Conservation (phyloP, 2,888 invertebrate genomes). For the Calameuta pallipes region DNA sequence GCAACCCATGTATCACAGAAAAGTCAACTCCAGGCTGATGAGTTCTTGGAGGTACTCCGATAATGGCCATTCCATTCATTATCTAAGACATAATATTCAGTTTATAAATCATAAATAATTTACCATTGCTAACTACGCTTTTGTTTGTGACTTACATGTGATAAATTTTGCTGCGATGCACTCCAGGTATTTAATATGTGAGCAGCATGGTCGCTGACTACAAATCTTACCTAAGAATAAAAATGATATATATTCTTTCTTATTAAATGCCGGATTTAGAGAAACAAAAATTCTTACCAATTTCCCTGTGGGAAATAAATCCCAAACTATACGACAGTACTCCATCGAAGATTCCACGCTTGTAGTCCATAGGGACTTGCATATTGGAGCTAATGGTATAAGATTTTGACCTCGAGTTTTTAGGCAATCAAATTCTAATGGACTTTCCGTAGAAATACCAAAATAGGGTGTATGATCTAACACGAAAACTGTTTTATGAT, state of each 20-base stretch:
- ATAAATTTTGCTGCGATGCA: slow-evolving; percentile 84
- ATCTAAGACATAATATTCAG: slow-evolving; percentile 68
- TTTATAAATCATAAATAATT: neutral
- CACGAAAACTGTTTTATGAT: slow-evolving; percentile 96
- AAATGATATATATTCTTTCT: slow-evolving; percentile 5
- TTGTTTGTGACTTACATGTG: slow-evolving; percentile 74
- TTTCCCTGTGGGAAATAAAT: slow-evolving; percentile 93
- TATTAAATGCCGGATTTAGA: neutral
- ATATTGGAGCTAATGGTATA: slow-evolving; percentile 84
- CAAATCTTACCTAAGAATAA: slow-evolving; percentile 79
- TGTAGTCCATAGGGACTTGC: slow-evolving; percentile 96
- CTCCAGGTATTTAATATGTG: slow-evolving; percentile 90
- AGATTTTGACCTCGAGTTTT: slow-evolving; percentile 71
- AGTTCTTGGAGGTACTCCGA: slow-evolving; percentile 80
- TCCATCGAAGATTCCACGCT: slow-evolving; percentile 95
- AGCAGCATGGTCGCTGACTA: slow-evolving; percentile 88
- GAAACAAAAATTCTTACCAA: slow-evolving; percentile 70
- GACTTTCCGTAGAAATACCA: slow-evolving; percentile 84
- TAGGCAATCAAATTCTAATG: slow-evolving; percentile 82
- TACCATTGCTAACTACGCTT: neutral
- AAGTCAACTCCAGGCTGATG: slow-evolving; percentile 73
- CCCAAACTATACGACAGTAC: slow-evolving; percentile 97
- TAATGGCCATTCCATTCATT: slow-evolving; percentile 83
- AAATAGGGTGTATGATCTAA: slow-evolving; percentile 95
- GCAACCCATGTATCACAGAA: slow-evolving; percentile 84